phyloP scores from a whole-genome alignment of 1,140 invertebrate genomes.

The Linepithema humile region DNA sequence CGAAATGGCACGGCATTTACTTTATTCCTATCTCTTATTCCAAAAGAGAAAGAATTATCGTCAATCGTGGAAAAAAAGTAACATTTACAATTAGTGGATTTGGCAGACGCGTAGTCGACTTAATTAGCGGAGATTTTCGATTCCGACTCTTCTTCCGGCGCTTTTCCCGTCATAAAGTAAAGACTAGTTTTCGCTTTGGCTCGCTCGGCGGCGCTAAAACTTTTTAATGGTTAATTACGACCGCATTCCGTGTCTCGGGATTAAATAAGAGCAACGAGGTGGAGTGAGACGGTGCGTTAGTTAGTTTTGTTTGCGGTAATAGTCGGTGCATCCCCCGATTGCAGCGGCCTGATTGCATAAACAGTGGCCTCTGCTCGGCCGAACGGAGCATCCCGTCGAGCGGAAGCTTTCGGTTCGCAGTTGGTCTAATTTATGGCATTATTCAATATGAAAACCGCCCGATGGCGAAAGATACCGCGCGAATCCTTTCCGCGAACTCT shows the following conservation, averaged over 20 bases:
- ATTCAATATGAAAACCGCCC: conserved; percentile 45
- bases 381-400: conserved; percentile 1
- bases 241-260: conserved; percentile 21
- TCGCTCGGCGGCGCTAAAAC: conserved; percentile 1
- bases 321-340: neutral
- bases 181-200: neutral
- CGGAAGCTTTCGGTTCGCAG: conserved; percentile 19
- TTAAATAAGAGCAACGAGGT: conserved; percentile 8
- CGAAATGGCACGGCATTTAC: neutral
- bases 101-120: neutral
- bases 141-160: neutral
- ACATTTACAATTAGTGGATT: neutral
- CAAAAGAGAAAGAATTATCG: neutral
- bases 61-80: neutral
- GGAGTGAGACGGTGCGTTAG: neutral
- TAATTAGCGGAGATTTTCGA: conserved; percentile 20
- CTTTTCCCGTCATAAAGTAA: neutral
- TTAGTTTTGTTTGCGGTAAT: conserved; percentile 19
- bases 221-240: conserved; percentile 43
- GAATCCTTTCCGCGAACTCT: conserved; percentile 21
- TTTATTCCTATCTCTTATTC: neutral
- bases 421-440: conserved; percentile 53
- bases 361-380: neutral
- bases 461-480: neutral
- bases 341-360: conserved; percentile 25